A percentile compares a stretch with the other conserved stretches of the same genome.
Evolutionary conservation across 2,888 invertebrate species (phyloP).

Genomic region (Athalia circularis): DNA sequence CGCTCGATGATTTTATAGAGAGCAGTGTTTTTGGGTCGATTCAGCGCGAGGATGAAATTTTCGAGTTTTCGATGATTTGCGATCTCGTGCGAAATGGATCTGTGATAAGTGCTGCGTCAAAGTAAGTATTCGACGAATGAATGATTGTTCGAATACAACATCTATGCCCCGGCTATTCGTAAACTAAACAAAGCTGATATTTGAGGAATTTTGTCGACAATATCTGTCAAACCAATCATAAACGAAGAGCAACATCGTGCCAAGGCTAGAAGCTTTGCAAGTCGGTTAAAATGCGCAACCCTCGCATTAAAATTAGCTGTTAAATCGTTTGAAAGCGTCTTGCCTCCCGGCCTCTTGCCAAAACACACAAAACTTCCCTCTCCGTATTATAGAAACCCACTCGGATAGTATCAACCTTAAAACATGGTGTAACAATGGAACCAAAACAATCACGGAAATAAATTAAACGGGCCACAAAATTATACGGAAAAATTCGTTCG

Average conservation of each 20-base stretch:
- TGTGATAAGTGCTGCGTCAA: no score
- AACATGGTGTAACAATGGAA: constrained; percentile 33
- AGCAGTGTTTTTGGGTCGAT: no score
- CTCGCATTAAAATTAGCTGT: constrained; percentile 48
- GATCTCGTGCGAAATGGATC: no score
- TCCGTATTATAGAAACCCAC: not conserved
- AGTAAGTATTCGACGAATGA: no score
- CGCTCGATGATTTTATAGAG: no score
- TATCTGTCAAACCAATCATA: constrained; percentile 48
- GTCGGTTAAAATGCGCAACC: constrained; percentile 31
- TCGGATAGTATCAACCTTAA: constrained; percentile 34
- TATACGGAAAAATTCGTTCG: not conserved
- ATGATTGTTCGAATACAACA: no score
- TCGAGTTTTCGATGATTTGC: no score
- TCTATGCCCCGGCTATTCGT: constrained; percentile 15
- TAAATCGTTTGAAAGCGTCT: constrained; percentile 47
- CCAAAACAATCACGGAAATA: constrained; percentile 34
- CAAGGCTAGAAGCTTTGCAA: constrained; percentile 31
- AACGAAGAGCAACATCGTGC: constrained; percentile 42
- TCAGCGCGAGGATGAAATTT: no score
- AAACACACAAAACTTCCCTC: constrained; percentile 41
- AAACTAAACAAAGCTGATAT: constrained; percentile 35
- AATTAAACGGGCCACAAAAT: not conserved
- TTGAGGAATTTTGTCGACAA: constrained; percentile 31
- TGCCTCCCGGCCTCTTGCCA: constrained; percentile 41